A percentile compares a stretch with the other conserved stretches of the same genome.
Conservation (phyloP, 2,797 vertebrate species). For the Streptopelia turtur region DNA sequence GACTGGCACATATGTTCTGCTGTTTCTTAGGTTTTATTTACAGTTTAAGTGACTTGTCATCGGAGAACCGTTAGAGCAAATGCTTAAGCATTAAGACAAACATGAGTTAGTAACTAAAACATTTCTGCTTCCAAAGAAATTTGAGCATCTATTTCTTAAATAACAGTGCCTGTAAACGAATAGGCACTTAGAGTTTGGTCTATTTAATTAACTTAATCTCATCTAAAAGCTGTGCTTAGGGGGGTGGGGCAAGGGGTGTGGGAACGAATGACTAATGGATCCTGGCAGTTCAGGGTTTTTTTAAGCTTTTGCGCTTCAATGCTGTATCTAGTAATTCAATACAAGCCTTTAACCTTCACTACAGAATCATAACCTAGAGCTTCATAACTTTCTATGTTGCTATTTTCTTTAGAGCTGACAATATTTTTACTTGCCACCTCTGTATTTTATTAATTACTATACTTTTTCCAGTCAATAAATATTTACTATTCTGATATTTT, state of each 20-base stretch:
- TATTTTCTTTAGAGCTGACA: not conserved
- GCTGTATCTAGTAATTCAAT: not conserved
- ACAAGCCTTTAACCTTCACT: not conserved
- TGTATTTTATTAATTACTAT: not conserved
- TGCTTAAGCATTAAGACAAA: not conserved
- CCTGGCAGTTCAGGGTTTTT: not conserved
- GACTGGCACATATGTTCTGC: not conserved
- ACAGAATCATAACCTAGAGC: not conserved
- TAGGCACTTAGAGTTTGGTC: not conserved
- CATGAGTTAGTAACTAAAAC: not conserved
- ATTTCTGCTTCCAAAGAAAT: not conserved
- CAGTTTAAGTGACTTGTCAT: not conserved
- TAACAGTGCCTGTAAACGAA: not conserved
- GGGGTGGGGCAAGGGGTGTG: too few species aligned
- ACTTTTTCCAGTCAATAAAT: not conserved
- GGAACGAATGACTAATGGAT: not conserved
- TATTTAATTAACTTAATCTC: not conserved
- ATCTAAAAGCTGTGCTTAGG: not conserved
- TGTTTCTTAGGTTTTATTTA: not conserved
- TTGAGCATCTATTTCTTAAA: not conserved
- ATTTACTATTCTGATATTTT: not conserved
- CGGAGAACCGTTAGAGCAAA: not conserved
- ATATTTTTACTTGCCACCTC: not conserved
- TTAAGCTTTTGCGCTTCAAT: not conserved
- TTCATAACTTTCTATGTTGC: not conserved